Evolutionary conservation across 2,888 invertebrate genomes (phyloP), one percentile per base, ranked within the genome.

Genomic region (Xestia rhomboidea): DNA sequence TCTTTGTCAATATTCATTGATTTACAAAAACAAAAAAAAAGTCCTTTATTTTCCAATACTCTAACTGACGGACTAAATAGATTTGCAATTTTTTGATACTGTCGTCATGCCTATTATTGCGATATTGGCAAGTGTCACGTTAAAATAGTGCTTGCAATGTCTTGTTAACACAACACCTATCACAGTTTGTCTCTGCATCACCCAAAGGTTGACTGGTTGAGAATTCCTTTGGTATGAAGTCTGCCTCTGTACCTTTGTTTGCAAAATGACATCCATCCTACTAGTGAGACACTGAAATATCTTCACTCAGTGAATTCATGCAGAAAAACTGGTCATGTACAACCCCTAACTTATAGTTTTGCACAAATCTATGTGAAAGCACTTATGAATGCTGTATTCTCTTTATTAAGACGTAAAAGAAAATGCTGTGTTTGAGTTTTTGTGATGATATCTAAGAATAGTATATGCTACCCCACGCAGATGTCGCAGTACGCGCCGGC

Each of bases 401-500:
- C 27, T 30, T 41, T 49, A 62, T 41, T 18, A 18, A 46, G 18
- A 41, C 24, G 2, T 13, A 46, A 62, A 30, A 30, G 24, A 7
- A 24, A 30, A 5, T 13, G 4, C 38, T 38, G 51, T 30, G 10
- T n/a, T 69, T 51, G 5, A n/a, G 21, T 72, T 57, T 41, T 51
- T 24, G 2, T 11, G 0, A 6, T 34, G 15, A 7, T 49, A 27
- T 57, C 30, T 49, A 68, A 76, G 8, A 18, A 51, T n/a, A 11
- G 0, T 1, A 0, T 51, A 0, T 27, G 0, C 18, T 62, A n/a
- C 18, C 10, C n/a, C 21, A 5, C 11, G 67, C 92, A 96, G 95
- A 96, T 95, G 93, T 97, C 97, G 68, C 98, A 98, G 95, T 99
- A 98, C 95, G 98, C 98, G 77, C 98, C 99, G 82, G 98, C 99